A percentile compares a stretch with the other conserved stretches of the same genome.
phyloP scores from a whole-genome alignment of 1,140 invertebrate species.

The Drosophila ercepeae region DNA sequence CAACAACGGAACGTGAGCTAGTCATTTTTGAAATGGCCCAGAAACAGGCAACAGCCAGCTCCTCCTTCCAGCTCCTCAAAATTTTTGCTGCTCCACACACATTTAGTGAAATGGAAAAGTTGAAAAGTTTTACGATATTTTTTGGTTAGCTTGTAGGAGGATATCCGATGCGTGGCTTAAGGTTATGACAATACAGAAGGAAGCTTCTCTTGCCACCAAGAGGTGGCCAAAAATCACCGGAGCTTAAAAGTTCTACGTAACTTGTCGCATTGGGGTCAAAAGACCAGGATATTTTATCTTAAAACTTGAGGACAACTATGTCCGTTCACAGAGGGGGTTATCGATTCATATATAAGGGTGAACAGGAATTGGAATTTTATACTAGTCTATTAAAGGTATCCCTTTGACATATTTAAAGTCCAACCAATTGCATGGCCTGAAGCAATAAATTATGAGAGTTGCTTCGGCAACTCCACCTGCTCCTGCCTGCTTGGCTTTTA shows the following conservation, averaged over 20 bases:
- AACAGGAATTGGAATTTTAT: background rate
- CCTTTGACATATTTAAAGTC: background rate
- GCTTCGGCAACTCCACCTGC: background rate
- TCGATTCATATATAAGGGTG: background rate
- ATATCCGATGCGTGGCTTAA: slow-evolving; percentile 52
- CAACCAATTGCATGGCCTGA: slow-evolving; percentile 32
- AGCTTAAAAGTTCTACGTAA: slow-evolving; percentile 26
- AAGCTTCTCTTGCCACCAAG: background rate
- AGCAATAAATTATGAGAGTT: slow-evolving; percentile 56
- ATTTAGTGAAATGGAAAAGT: slow-evolving; percentile 52
- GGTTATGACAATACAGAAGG: slow-evolving; percentile 11
- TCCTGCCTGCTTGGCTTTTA: slow-evolving; percentile 12
- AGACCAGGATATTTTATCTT: slow-evolving; percentile 24
- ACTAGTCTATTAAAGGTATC: background rate
- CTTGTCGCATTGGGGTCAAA: slow-evolving; percentile 31
- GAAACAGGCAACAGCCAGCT: slow-evolving; percentile 13
- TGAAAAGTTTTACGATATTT: slow-evolving; percentile 77
- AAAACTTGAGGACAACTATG: slow-evolving; percentile 36
- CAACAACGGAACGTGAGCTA: slow-evolving; percentile 72
- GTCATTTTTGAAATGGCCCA: slow-evolving; percentile 66
- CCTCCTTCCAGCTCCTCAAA: background rate
- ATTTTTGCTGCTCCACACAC: background rate
- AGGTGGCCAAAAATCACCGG: background rate
- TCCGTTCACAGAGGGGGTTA: background rate
- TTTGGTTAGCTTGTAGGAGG: slow-evolving; percentile 42